phyloP scores from a whole-genome alignment of 1,140 invertebrate genomes.

The Diplogasteroides magnus region DNA sequence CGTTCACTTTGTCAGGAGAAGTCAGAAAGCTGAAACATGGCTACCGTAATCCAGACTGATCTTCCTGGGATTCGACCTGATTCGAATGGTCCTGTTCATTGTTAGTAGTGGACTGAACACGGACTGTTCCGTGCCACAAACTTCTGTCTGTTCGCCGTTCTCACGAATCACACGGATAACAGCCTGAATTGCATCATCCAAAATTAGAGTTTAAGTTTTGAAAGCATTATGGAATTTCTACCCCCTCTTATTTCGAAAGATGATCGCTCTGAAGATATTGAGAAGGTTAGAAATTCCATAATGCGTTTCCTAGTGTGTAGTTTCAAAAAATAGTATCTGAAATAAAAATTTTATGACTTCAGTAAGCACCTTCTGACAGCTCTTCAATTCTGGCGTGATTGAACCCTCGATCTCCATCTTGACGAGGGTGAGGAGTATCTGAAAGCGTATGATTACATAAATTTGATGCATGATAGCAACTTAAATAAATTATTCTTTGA shows the following conservation, averaged over 20 bases:
- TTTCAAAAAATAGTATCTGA: too few relatives aligned
- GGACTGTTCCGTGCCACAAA: constrained; percentile 20
- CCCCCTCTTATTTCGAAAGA: constrained; percentile 35
- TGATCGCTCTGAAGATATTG: too few relatives aligned
- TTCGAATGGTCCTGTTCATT: constrained; percentile 40
- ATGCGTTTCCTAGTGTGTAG: too few relatives aligned
- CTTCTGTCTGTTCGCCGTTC: constrained; percentile 34
- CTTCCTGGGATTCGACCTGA: too few relatives aligned
- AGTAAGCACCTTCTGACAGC: constrained; percentile 51
- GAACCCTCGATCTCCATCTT: constrained; percentile 47
- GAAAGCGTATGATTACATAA: constrained; percentile 20
- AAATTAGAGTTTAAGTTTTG: constrained; percentile 20
- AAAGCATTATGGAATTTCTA: too few relatives aligned
- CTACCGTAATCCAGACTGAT: too few relatives aligned
- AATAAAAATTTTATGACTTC: too few relatives aligned
- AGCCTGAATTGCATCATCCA: neutral
- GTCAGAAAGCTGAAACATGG: constrained; percentile 47
- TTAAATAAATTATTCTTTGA: too few relatives aligned
- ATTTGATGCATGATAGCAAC: too few relatives aligned
- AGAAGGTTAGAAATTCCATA: too few relatives aligned
- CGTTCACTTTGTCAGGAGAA: constrained; percentile 48
- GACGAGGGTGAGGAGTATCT: constrained; percentile 35
- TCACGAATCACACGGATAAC: constrained; percentile 39
- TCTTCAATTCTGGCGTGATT: constrained; percentile 41
- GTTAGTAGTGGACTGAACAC: constrained; percentile 44